Base-by-base conservation (phyloP, 2,113 vertebrate species). In the Engystomops pustulosus region DNA sequence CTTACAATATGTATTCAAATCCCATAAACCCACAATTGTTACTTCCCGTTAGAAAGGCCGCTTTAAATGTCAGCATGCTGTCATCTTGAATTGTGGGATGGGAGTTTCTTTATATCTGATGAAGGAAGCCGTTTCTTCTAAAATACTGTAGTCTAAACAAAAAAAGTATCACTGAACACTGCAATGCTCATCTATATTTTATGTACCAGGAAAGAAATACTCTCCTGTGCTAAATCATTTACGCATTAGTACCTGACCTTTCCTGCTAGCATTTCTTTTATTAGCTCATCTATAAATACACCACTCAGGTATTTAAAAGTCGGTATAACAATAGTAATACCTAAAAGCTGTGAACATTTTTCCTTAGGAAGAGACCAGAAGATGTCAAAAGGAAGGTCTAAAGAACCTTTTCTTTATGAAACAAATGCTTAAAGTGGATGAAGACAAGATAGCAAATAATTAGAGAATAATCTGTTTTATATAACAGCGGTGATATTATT, bases 161-260 rank as follows among this genome's bases (percentile, higher is more conserved):
- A 62, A 68, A 70, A 81, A 41, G 62, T 67, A 68, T 68, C 60
- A 51, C 27, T 34, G 60, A 80, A 34, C 79, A 80, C 60, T 49
- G 62, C 62, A 80, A 80, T 80, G 60, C 79, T 80, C 45, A 81
- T 81, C 47, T 71, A 81, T 81, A 81, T 70, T 67, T 69, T 81
- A 70, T 81, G 60, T 38, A 34, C 67, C 67, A 38, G 65, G 67
- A 81, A 70, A 81, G 65, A 67, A 81, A 70, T 70, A 70, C 79
- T 81, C 45, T 55, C 67, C 79, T 32, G 49, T 70, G 65, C 47
- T 81, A 81, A 81, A 81, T 81, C 79, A 81, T 81, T 81, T 38
- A 70, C n/a, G 18, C 67, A 53, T 81, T 81, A 81, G 67, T 81
- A 81, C 79, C 45, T 70, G 65, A 81, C 79, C 79, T 81, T 81